A percentile compares a stretch with the other conserved stretches of the same genome.
phyloP scores from a whole-genome alignment of 2,797 vertebrate genomes.

The Parotocinclus haroldoi region DNA sequence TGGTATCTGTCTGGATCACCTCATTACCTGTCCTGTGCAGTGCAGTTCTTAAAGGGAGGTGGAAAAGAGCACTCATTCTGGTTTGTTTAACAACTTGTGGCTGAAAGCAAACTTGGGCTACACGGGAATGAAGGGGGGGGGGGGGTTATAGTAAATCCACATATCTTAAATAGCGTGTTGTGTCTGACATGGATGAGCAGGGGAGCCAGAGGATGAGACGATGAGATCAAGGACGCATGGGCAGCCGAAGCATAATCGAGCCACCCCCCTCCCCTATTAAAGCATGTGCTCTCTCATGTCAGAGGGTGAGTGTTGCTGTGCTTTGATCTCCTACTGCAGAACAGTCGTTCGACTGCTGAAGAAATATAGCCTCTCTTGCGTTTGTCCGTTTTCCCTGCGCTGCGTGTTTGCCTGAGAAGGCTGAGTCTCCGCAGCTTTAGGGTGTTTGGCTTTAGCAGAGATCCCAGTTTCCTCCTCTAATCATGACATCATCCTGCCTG shows the following conservation, averaged over 20 bases:
- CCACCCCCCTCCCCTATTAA: conserved; percentile 49
- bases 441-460: conserved; percentile 77
- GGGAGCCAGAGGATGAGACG: conserved; percentile 23
- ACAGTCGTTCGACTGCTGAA: conserved; percentile 38
- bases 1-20: conserved; percentile 70
- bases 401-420: conserved; percentile 46
- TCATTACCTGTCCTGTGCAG: conserved; percentile 59
- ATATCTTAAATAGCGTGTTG: conserved; percentile 53
- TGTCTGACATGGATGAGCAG: conserved; percentile 54
- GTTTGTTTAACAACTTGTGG: conserved; percentile 53
- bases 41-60: conserved; percentile 35
- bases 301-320: conserved; percentile 62
- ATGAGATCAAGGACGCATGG: conserved; percentile 47
- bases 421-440: conserved; percentile 60
- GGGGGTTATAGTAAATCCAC: conserved; percentile 45
- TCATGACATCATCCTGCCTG: conserved; percentile 83
- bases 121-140: conserved; percentile 20
- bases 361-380: conserved; percentile 36
- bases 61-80: conserved; percentile 51
- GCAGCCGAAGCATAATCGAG: conserved; percentile 44
- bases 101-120: conserved; percentile 13
- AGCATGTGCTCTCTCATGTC: conserved; percentile 62
- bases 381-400: conserved; percentile 37
- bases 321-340: conserved; percentile 72
- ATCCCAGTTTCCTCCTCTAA: conserved; percentile 81